Percentiles rank a stretch among this genome's conserved stretches.
Conservation (phyloP, 2,888 invertebrate genomes). For the Eugnorisma glareosa region DNA sequence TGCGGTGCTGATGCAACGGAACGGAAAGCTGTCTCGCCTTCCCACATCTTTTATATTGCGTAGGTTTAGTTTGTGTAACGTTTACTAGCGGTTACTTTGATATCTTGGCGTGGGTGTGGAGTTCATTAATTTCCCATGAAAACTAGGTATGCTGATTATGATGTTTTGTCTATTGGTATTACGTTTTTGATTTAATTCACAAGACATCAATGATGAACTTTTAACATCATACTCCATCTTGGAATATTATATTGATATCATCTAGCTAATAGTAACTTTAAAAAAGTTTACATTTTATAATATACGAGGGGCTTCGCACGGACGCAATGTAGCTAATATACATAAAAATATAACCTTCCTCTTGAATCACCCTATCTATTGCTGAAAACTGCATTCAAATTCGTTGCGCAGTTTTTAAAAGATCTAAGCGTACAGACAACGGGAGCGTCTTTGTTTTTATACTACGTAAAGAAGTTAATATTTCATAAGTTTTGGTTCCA, state of each 20-base stretch:
- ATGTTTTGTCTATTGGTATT: slow-evolving; percentile 1
- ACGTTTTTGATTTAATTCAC: neutral
- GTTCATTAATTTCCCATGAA: slow-evolving; percentile 32
- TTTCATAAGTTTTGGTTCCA: neutral
- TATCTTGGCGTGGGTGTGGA: slow-evolving; percentile 33
- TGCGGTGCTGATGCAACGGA: slow-evolving; percentile 65
- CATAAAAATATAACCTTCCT: too few relatives aligned
- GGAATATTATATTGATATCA: neutral
- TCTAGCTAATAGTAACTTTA: neutral
- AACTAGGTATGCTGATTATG: slow-evolving; percentile 19
- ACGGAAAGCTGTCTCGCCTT: slow-evolving; percentile 58
- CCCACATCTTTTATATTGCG: slow-evolving; percentile 61
- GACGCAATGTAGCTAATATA: too few relatives aligned
- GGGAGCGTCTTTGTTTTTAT: too few relatives aligned
- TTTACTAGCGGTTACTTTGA: slow-evolving; percentile 44
- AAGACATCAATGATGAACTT: neutral
- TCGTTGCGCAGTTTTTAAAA: too few relatives aligned
- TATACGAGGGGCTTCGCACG: too few relatives aligned
- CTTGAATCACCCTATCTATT: too few relatives aligned
- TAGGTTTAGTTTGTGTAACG: slow-evolving; percentile 42
- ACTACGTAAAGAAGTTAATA: too few relatives aligned
- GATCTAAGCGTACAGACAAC: too few relatives aligned
- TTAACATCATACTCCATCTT: neutral
- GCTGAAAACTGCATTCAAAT: too few relatives aligned
- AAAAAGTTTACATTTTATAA: neutral